phyloP scores from a whole-genome alignment of 2,113 vertebrate species.

The Nansenia antarctica region DNA sequence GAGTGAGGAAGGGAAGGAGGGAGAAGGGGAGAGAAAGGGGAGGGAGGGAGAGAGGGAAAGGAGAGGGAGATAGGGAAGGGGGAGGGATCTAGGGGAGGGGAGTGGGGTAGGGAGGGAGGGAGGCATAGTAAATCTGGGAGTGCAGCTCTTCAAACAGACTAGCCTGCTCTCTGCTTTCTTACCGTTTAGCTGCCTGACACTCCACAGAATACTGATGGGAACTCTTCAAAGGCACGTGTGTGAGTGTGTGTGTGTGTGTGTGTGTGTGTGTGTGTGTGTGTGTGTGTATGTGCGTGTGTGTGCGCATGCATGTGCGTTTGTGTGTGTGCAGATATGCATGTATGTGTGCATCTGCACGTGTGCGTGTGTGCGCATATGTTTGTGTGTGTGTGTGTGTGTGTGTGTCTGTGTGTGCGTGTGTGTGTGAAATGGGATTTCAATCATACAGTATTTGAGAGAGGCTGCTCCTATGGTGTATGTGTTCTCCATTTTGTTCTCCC shows the following conservation, averaged over 20 bases:
- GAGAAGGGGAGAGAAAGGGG: conserved; percentile 1
- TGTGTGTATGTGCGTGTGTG: too few species aligned
- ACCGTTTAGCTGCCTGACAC: conserved; percentile 41
- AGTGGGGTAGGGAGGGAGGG: conserved; percentile 2
- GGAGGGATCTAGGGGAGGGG: background rate
- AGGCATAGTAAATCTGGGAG: conserved; percentile 35
- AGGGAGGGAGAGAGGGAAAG: conserved; percentile 13
- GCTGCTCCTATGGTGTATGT: background rate
- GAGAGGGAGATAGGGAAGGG: conserved; percentile 25
- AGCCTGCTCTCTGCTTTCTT: conserved; percentile 32
- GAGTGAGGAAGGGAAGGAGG: conserved; percentile 6
- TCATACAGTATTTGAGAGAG: background rate
- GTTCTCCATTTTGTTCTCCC: background rate
- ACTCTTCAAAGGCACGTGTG: conserved; percentile 27
- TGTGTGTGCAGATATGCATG: too few species aligned
- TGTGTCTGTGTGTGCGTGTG: conserved; percentile 8
- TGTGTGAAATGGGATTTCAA: background rate
- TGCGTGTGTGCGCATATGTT: too few species aligned
- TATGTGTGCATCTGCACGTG: background rate
- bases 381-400: background rate
- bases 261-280: too few species aligned
- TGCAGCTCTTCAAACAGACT: conserved; percentile 39
- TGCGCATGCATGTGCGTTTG: too few species aligned
- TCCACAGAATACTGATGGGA: conserved; percentile 62
- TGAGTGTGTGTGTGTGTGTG: conserved; percentile 1